Evolutionary conservation across 1,140 invertebrate species (phyloP), one percentile per base, ranked within the genome.

Genomic region (Drosophila ercepeae): DNA sequence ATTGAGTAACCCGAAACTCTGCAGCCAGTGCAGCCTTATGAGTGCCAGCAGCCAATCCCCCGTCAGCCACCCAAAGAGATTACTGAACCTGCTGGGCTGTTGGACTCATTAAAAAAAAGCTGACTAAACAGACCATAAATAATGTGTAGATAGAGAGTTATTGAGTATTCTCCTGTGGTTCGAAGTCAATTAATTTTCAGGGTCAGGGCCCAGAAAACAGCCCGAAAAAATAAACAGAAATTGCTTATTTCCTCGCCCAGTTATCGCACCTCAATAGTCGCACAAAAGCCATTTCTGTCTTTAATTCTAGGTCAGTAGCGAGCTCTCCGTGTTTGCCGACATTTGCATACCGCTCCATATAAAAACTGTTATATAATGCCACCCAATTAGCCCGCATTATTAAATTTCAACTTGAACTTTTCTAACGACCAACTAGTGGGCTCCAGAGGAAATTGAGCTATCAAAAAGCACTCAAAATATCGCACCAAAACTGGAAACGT

Each of bases 321-420:
- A 68, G 27, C 59, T 83, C 60, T 45, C 64, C 58, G 58, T 72
- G 41, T 72, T 44, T 25, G 45, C 57, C 68, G 49, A 48, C 68
- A 53, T 84, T 84, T 81, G 64, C 81, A 84, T 86, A 86, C 46
- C 46, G 52, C 48, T 27, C 53, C 45, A 52, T 76, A 64, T 41
- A 58, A 44, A 45, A 52, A 42, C 39, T 49, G 72, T 72, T 63
- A 59, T 61, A 83, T 83, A 65, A 82, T 78, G 45, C 61, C 53
- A 53, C 13, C 69, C 69, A 86, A 84, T 79, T 79, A 78, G 78
- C 74, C 60, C 58, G 70, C 60, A 75, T 78, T 83, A 83, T 83
- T 83, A 86, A 54, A 41, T 64, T 72, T 86, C 70, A 84, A 86
- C 81, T 86, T 84, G 81, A 84, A 86, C 79, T 86, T 79, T 58